Base-by-base conservation (phyloP, 2,888 invertebrate species). In the Lithodes maja region DNA sequence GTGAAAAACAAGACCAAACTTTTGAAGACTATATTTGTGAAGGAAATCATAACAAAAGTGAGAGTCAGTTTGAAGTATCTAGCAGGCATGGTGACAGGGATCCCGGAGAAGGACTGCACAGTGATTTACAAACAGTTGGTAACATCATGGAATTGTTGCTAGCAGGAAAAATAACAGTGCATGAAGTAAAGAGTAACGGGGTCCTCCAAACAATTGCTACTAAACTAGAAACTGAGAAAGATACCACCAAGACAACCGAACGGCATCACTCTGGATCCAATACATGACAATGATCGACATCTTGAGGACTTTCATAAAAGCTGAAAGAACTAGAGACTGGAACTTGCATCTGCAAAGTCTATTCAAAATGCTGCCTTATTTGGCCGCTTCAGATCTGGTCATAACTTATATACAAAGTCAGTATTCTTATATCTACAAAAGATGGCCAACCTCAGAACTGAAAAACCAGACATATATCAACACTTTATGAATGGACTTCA, bases 201-300 rank as follows among this genome's bases (percentile, higher is more conserved):
- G 33, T 33, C 33, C 33, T 33, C 33, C 33, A 33, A 33, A 50
- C n/a, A 17, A 80, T 80, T 3, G 53, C 1, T 80, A n/a, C 12
- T 2, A 53, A 17, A 55, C 2, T 80, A n/a, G 17, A 80, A 2
- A 49, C 53, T 9, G 55, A 80, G 80, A 80, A 80, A 53, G 50
- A 49, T n/a, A 33, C n/a, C 7, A 53, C 17, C n/a, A 61, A 50
- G 81, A 68, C 12, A 17, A 33, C 17, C 9, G 81, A 68, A 81
- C 81, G 12, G 68, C 68, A 61, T 3, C 1, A n/a, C 83, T 83
- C 33, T 83, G 83, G 83, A 49, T 69, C 2, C 74, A 53, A n/a
- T 71, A 83, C 15, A 83, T 74, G 71, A 53, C 69, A 9, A 83
- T 83, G 83, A 74, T 74, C 33, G 83, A 83, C 17, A 83, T 83